Percentiles rank a stretch among this genome's conserved stretches.
Conservation (phyloP, 35 echinoderm and acorn worm genomes). For the Lytechinus variegatus region DNA sequence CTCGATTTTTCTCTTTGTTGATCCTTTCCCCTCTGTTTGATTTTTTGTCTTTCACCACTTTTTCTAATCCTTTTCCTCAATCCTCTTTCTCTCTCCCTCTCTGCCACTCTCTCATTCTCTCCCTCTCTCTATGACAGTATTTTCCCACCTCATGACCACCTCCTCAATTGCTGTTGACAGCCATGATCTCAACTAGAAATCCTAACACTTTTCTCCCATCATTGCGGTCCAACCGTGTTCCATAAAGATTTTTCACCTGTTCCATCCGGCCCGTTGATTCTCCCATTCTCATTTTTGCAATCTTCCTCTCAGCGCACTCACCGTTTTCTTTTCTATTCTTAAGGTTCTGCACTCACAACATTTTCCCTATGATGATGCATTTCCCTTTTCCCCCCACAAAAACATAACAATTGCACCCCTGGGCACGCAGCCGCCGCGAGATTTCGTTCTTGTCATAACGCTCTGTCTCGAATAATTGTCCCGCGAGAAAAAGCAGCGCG, state of each 20-base stretch:
- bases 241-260: constrained; percentile 43
- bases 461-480: neutral
- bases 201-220: neutral
- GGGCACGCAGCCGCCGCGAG: neutral
- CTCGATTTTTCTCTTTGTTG: too few relatives aligned
- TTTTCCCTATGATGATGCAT: neutral
- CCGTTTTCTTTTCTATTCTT: neutral
- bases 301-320: neutral
- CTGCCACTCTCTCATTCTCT: neutral
- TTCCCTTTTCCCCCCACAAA: neutral
- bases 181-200: neutral
- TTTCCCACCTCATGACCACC: neutral
- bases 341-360: constrained; percentile 9
- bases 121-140: neutral
- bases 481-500: neutral
- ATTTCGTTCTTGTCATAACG: neutral
- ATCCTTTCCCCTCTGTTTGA: too few relatives aligned
- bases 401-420: neutral
- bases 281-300: neutral
- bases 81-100: neutral
- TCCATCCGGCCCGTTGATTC: constrained; percentile 15
- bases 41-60: neutral
- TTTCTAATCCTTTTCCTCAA: neutral
- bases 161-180: neutral
- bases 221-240: constrained; percentile 13